Percentiles rank a stretch among this genome's conserved stretches.
phyloP scores from a whole-genome alignment of 1,140 invertebrate genomes.

The Maconellicoccus hirsutus region DNA sequence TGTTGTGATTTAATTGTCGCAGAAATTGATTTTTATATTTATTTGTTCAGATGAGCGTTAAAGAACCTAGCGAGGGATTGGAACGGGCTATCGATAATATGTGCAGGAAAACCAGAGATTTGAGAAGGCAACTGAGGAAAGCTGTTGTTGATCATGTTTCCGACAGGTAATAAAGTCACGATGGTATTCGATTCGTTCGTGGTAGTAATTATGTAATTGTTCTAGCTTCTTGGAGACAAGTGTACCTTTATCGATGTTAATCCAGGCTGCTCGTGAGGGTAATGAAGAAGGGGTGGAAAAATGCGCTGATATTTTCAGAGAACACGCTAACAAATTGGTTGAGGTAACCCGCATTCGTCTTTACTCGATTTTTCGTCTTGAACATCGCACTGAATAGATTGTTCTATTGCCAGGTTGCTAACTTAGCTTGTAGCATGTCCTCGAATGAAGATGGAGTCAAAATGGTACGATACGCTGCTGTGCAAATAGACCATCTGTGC shows the following conservation, averaged over 20 bases:
- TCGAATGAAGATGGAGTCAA: conserved; percentile 97
- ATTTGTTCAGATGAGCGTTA: conserved; percentile 70
- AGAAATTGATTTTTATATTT: not conserved
- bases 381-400: too few species aligned
- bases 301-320: conserved; percentile 75
- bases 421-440: conserved; percentile 96
- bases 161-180: conserved; percentile 53
- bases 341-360: conserved; percentile 66
- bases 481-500: conserved; percentile 88
- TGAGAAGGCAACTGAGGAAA: conserved; percentile 85
- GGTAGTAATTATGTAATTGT: conserved; percentile 23
- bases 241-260: conserved; percentile 85
- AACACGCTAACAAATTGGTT: conserved; percentile 94
- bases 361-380: too few species aligned
- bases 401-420: conserved; percentile 60
- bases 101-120: conserved; percentile 87
- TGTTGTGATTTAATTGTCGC: not conserved
- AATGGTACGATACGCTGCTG: conserved; percentile 93
- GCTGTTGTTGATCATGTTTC: conserved; percentile 99
- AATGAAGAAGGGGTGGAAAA: conserved; percentile 88
- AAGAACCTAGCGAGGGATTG: conserved; percentile 78
- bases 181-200: too few species aligned
- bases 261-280: conserved; percentile 88
- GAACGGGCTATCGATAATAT: conserved; percentile 93
- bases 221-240: conserved; percentile 89